These are phyloP conservation scores for Diplodus puntazzo DNA, from an alignment of 2,797 vertebrate species.

Conservation along the genomic window DNA sequence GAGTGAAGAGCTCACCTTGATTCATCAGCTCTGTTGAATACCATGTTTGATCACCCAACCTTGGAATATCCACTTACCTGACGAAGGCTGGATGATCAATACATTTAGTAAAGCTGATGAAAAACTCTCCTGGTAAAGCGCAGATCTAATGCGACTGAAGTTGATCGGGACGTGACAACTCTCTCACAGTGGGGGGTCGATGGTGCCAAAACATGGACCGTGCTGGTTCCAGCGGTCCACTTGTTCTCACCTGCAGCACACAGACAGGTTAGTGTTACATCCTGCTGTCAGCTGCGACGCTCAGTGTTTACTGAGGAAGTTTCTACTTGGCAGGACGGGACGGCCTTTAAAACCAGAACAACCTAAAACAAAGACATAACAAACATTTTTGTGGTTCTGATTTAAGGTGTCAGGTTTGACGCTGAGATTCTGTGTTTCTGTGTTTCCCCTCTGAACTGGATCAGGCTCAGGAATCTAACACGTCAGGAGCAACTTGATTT, in stretches of 20 bases:
- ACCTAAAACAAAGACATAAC: slow-evolving; percentile 4
- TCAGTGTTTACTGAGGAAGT: slow-evolving; percentile 28
- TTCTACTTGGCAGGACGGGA: slow-evolving; percentile 28
- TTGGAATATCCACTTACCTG: no score
- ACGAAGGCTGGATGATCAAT: no score
- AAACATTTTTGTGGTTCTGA: slow-evolving; percentile 5
- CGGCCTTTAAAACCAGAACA: slow-evolving; percentile 31
- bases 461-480: neutral
- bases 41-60: no score
- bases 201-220: slow-evolving; percentile 3
- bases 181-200: slow-evolving; percentile 35
- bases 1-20: no score
- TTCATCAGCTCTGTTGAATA: no score
- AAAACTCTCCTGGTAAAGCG: no score
- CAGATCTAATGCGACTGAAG: no score
- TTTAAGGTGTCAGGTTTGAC: slow-evolving; percentile 16
- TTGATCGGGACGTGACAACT: neutral
- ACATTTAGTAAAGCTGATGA: no score
- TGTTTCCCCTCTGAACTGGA: neutral
- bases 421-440: neutral
- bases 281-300: slow-evolving; percentile 34
- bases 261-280: slow-evolving; percentile 35
- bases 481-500: neutral
- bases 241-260: slow-evolving; percentile 39
- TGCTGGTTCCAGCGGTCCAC: slow-evolving; percentile 2